phyloP scores from a whole-genome alignment of 92 coral and sea anemone genomes.

The Plumapathes pennacea region DNA sequence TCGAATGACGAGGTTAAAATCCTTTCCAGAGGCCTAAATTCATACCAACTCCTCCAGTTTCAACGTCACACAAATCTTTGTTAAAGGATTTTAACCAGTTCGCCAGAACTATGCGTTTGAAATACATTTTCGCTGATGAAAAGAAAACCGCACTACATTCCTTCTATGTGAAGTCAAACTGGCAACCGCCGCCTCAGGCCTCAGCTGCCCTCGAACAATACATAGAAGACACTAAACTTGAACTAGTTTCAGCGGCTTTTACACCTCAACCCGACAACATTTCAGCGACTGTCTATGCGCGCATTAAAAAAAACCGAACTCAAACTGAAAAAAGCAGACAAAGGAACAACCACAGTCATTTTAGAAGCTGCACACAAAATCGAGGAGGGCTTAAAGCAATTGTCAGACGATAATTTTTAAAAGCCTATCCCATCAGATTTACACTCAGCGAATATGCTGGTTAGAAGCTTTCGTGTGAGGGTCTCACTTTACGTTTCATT shows the following conservation, averaged over 20 bases:
- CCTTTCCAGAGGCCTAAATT: too few relatives aligned
- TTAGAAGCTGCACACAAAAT: slow-evolving; percentile 7
- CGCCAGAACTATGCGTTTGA: too few relatives aligned
- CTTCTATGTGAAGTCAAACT: slow-evolving; percentile 28
- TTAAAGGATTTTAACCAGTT: too few relatives aligned
- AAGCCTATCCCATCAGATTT: too few relatives aligned
- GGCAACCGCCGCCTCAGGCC: slow-evolving; percentile 50
- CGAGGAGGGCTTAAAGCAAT: slow-evolving; percentile 9
- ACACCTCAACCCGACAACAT: slow-evolving; percentile 8
- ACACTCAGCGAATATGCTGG: too few relatives aligned
- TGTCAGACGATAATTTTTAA: slow-evolving; percentile 13
- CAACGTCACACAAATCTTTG: too few relatives aligned
- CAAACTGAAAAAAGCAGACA: slow-evolving; percentile 33
- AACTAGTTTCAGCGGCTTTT: slow-evolving; percentile 6
- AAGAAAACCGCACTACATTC: too few relatives aligned
- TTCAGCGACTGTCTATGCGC: slow-evolving; percentile 14
- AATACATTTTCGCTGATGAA: too few relatives aligned
- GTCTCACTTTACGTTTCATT: too few relatives aligned
- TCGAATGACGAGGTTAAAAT: too few relatives aligned
- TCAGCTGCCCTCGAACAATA: slow-evolving; percentile 41
- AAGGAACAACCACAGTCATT: slow-evolving; percentile 26
- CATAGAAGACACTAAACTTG: slow-evolving; percentile 20
- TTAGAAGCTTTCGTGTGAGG: too few relatives aligned
- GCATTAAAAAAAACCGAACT: slow-evolving; percentile 1
- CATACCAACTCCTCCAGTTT: too few relatives aligned